Evolutionary conservation across 1,140 invertebrate species (phyloP).

Genomic region (Caenorhabditis elegans): WBcel235 BX284602.5:5910501-5911000

Average conservation of each 20-base stretch:
- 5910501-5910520: conserved; percentile 37
- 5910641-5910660: background rate
- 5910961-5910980: conserved; percentile 10
- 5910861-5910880: background rate
- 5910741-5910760: no score
- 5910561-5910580: conserved; percentile 86
- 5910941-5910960: background rate
- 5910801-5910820: background rate
- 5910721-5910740: background rate
- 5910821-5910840: background rate
- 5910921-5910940: background rate
- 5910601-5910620: conserved; percentile 27
- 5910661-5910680: background rate
- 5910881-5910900: background rate
- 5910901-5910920: background rate
- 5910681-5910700: background rate
- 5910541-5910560: conserved; percentile 33
- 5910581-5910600: conserved; percentile 82
- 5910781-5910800: background rate
- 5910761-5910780: no score
- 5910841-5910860: background rate
- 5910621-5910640: background rate
- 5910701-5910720: background rate
- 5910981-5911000: background rate
- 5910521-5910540: conserved; percentile 22